Percentiles rank a stretch among this genome's conserved stretches.
Conservation (phyloP, 1,140 invertebrate genomes). For the Triops longicaudatus region DNA sequence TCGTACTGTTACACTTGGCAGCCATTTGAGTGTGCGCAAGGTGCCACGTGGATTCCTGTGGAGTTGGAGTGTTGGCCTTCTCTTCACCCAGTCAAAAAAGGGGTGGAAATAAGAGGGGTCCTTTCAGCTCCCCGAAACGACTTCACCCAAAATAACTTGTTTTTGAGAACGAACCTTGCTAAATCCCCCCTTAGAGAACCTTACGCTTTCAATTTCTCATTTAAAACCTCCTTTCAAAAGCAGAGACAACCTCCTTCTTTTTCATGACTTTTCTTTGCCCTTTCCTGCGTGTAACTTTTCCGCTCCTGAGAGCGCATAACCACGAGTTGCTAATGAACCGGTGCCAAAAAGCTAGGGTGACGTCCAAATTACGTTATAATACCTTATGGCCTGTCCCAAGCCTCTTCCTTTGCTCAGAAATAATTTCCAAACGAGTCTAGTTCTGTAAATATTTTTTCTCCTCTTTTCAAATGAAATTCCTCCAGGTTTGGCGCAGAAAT, state of each 20-base stretch:
- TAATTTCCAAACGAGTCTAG: not conserved
- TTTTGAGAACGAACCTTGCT: not conserved
- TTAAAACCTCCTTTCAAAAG: not conserved
- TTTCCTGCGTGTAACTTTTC: not conserved
- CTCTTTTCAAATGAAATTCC: constrained; percentile 47
- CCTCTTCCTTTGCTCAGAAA: not conserved
- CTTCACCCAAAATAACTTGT: not conserved
- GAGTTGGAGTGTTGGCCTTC: not conserved
- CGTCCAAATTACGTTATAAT: not conserved
- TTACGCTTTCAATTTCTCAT: not conserved
- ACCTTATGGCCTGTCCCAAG: too few species aligned
- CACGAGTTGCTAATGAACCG: not conserved
- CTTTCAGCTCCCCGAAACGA: not conserved
- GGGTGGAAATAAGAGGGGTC: not conserved
- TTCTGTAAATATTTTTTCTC: constrained; percentile 5
- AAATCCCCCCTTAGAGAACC: not conserved
- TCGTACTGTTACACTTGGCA: not conserved
- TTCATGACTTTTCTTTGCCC: not conserved
- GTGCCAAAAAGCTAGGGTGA: not conserved
- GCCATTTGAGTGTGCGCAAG: not conserved
- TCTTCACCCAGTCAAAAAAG: not conserved
- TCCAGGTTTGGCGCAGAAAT: constrained; percentile 34
- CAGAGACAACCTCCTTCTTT: too few species aligned
- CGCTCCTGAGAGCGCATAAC: not conserved
- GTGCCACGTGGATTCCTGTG: not conserved